Percentiles rank a stretch among this genome's conserved stretches.
Conservation (phyloP, 1,140 invertebrate genomes). For the Anthonomus grandis region DNA sequence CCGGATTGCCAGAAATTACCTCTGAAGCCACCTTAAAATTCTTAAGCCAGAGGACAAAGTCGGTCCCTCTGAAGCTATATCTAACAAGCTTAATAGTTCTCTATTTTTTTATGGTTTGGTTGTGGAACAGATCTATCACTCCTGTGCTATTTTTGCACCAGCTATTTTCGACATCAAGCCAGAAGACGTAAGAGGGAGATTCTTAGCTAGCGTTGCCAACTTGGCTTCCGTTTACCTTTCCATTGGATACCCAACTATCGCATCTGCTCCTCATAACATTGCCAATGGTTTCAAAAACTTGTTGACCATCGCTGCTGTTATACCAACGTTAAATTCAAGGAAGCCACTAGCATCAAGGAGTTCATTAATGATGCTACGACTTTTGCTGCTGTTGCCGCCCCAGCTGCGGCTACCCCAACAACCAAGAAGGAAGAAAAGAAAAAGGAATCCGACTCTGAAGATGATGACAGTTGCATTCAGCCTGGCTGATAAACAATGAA, state of each 20-base stretch:
- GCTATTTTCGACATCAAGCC: conserved; percentile 97
- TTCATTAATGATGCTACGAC: conserved; percentile 93
- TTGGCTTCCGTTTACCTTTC: conserved; percentile 90
- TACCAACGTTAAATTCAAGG: conserved; percentile 94
- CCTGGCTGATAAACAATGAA: conserved; percentile 36
- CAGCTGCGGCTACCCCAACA: conserved; percentile 58
- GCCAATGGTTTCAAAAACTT: conserved; percentile 98
- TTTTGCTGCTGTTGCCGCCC: conserved; percentile 72
- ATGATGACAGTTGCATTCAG: conserved; percentile 67
- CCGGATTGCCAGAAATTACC: conserved; percentile 98
- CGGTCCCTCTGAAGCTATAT: conserved; percentile 95
- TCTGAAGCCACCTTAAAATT: conserved; percentile 96
- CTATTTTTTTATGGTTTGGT: conserved; percentile 98
- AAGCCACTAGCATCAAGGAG: conserved; percentile 90
- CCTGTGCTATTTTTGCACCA: conserved; percentile 95
- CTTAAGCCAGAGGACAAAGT: conserved; percentile 97
- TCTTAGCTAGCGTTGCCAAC: conserved; percentile 90
- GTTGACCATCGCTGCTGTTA: conserved; percentile 92
- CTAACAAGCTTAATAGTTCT: conserved; percentile 99
- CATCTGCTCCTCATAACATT: conserved; percentile 95
- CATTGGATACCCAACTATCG: conserved; percentile 94
- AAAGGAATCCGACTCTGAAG: conserved; percentile 77
- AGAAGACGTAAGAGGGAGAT: conserved; percentile 87
- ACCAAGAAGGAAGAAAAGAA: conserved; percentile 73
- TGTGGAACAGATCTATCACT: conserved; percentile 95